Base-by-base conservation (phyloP, 2,797 vertebrate species). In the Sitta carolinensis region DNA sequence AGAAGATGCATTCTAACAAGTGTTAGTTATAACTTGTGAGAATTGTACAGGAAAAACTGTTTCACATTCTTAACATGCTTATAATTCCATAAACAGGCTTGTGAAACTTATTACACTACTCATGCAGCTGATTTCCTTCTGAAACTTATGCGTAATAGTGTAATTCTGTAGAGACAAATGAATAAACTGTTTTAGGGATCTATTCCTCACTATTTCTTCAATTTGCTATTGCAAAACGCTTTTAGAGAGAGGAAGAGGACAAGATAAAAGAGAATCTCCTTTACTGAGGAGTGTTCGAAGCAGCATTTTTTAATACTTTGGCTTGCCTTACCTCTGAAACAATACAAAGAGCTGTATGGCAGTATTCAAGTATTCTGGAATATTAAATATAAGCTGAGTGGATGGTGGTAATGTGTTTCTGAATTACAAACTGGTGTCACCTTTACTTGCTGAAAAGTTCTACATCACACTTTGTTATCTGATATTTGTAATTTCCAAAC, bases 41-140 rank as follows among this genome's bases (percentile, higher is more conserved):
- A 81, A 47, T 62, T 66, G 40, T 55, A 72, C 61, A 69, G 68
- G 48, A 91, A 63, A 63, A 93, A 57, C 51, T 47, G 55, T 84
- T 95, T 78, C 55, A 67, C 66, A 59, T 95, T 96, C 66, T 88
- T 79, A 69, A 38, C 43, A 18, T 92, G n/a, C 59, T 91, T 93
- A 11, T 12, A 54, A 80, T 93, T 87, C 93, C 62, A n/a, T 70
- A 76, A 92, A 81, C 55, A 86, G 36, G 36, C 45, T 93, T 91
- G 57, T 52, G 73, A 89, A 93, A 54, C 45, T 62, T 61, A 70
- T 1, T 88, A 15, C 11, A 19, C 27, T 75, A 7, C 32, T 91
- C 76, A 36, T 43, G 48, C 30, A 66, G 8, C 40, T 73, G 43
- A 16, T 69, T 89, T 74, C 21, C 23, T 88, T 85, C 61, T 86